Evolutionary conservation across 2,113 vertebrate genomes (phyloP), one percentile per base, ranked within the genome.

Genomic region (Uropsilus gracilis): DNA sequence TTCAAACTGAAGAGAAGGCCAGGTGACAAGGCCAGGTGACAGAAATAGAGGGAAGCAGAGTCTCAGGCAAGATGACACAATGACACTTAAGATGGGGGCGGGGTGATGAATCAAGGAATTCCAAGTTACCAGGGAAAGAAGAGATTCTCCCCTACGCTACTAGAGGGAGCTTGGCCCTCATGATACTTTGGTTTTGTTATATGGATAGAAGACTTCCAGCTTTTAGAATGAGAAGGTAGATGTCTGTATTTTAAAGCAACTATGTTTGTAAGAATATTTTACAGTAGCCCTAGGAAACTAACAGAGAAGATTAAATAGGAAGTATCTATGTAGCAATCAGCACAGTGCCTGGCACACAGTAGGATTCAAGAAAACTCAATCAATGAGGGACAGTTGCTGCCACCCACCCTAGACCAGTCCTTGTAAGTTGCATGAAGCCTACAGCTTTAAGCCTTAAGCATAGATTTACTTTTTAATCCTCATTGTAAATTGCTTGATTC

Each of bases 321-420:
- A 83, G n/a, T 30, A 9, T 30, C 12, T 4, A 4, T 10, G 22
- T 64, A 32, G 76, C 59, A 57, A 37, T 34, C 34, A 11, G 30
- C 14, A 55, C 0, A 0, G n/a, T 18, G 13, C 69, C 63, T 20
- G 28, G 66, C 46, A 55, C 3, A 3, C 0, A 18, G 3, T 3
- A 84, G 72, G 46, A 80, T 72, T 39, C 32, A 7, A 34, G 69
- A 92, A 94, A 77, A 50, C n/a, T 69, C 57, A 6, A 5, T 32
- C 30, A 24, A 32, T 8, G 48, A 55, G 68, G 6, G 42, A 8
- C 0, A 16, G 59, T 22, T 46, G 42, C 75, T 64, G 90, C 37
- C 84, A 42, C 30, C 39, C 73, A 68, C 28, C n/a, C 53, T 16
- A 3, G 34, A 59, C 28, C 22, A 16, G 59, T 63, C 22, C n/a